A percentile compares a stretch with the other conserved stretches of the same genome.
Conservation (phyloP, 2,797 vertebrate genomes). For the Thunnus albacares region DNA sequence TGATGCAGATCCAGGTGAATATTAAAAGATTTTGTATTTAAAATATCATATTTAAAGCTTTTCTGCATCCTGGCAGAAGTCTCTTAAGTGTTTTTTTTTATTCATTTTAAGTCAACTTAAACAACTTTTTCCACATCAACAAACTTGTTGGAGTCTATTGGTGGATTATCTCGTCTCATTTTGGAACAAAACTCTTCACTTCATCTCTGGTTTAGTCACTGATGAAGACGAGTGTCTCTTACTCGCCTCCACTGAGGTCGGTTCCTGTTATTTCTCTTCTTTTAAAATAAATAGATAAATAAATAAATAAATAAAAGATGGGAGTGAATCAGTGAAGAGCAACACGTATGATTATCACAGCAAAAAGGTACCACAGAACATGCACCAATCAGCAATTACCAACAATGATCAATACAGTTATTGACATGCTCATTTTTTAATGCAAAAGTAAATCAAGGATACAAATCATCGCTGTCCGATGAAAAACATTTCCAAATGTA, state of each 20-base stretch:
- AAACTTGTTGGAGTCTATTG: not conserved
- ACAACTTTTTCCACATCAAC: not conserved
- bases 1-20: too few relatives aligned
- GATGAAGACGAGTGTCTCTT: not conserved
- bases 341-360: slow-evolving; percentile 29
- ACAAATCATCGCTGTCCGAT: not conserved
- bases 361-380: slow-evolving; percentile 31
- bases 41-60: too few relatives aligned
- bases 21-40: too few relatives aligned
- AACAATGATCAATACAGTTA: slow-evolving; percentile 22
- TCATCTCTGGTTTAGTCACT: slow-evolving; percentile 13
- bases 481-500: slow-evolving; percentile 3
- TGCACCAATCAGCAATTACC: slow-evolving; percentile 43
- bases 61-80: not conserved
- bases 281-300: not conserved
- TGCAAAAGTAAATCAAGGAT: not conserved
- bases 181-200: slow-evolving; percentile 37
- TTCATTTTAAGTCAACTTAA: not conserved
- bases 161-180: not conserved
- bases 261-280: not conserved
- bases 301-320: not conserved
- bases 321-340: slow-evolving; percentile 22
- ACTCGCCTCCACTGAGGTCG: not conserved
- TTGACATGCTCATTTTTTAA: slow-evolving; percentile 44
- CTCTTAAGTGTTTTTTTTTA: too few relatives aligned